Evolutionary conservation across 1,140 invertebrate species (phyloP).

Genomic region (Aphaenogaster floridana): DNA sequence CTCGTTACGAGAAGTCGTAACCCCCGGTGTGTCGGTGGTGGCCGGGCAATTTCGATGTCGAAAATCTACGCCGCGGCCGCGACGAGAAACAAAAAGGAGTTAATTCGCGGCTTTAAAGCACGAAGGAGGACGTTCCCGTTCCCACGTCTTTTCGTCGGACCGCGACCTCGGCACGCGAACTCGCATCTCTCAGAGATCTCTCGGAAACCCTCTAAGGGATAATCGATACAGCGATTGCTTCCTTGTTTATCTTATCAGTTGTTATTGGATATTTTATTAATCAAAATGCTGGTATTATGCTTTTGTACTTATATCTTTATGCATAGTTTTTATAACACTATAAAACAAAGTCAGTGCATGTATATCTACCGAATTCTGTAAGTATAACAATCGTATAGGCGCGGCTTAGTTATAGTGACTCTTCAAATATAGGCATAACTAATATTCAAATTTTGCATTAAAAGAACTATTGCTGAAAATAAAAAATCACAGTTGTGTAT

Average conservation of each 20-base stretch:
- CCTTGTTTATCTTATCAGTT: constrained; percentile 15
- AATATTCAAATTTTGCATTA: too few relatives aligned
- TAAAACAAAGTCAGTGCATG: too few relatives aligned
- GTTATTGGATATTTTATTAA: constrained; percentile 6
- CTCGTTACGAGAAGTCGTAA: constrained; percentile 63
- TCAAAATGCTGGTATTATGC: not conserved
- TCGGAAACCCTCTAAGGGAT: constrained; percentile 2
- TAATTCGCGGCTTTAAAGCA: constrained; percentile 78
- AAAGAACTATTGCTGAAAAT: too few relatives aligned
- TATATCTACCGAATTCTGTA: too few relatives aligned
- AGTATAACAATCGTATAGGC: too few relatives aligned
- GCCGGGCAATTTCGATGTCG: constrained; percentile 66
- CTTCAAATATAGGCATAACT: too few relatives aligned
- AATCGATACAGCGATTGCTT: constrained; percentile 46
- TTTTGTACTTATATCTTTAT: not conserved
- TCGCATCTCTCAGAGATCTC: constrained; percentile 50
- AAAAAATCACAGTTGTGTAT: too few relatives aligned
- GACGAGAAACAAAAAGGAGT: constrained; percentile 73
- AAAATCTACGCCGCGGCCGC: constrained; percentile 54
- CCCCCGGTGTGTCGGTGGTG: constrained; percentile 48
- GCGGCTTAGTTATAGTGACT: too few relatives aligned
- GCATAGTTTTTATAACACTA: not conserved
- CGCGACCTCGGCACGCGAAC: constrained; percentile 78
- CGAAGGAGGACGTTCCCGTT: constrained; percentile 75
- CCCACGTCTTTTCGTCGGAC: constrained; percentile 75